Conservation (phyloP, 2,888 invertebrate genomes). For the Diarsia brunnea region DNA sequence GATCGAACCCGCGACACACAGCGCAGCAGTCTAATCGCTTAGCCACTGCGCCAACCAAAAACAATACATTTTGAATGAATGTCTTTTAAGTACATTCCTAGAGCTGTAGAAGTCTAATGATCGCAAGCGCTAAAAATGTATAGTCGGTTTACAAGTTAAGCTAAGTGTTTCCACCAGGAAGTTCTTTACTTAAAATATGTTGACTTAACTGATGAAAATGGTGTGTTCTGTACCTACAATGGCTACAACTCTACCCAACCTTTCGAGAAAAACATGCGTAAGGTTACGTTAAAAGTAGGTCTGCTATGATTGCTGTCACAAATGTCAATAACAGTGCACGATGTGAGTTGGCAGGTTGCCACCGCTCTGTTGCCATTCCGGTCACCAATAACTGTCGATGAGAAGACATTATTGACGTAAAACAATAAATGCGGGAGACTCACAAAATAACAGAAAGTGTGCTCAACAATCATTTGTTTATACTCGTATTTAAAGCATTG, state of each 20-base stretch:
- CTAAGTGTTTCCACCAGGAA: no score
- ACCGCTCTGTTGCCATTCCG: conserved; percentile 13
- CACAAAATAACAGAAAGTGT: not conserved
- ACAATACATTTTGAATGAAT: no score
- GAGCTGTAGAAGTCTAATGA: no score
- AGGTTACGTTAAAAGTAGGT: not conserved
- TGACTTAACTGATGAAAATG: not conserved
- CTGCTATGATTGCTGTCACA: conserved; percentile 9
- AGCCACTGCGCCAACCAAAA: no score
- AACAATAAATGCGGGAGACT: conserved; percentile 15
- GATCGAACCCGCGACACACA: no score
- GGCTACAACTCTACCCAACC: not conserved
- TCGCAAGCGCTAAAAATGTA: no score
- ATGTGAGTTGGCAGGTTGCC: conserved; percentile 33
- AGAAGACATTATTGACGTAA: conserved; percentile 29
- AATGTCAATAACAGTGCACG: conserved; percentile 12
- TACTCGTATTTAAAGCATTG: not conserved
- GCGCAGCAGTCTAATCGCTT: no score
- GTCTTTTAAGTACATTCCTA: no score
- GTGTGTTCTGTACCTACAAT: not conserved
- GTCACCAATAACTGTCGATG: conserved; percentile 30
- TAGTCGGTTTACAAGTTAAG: no score
- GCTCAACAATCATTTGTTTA: not conserved
- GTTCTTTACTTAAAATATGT: no score
- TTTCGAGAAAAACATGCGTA: not conserved